phyloP scores from a whole-genome alignment of 2,113 vertebrate species.

The Callithrix jacchus region DNA sequence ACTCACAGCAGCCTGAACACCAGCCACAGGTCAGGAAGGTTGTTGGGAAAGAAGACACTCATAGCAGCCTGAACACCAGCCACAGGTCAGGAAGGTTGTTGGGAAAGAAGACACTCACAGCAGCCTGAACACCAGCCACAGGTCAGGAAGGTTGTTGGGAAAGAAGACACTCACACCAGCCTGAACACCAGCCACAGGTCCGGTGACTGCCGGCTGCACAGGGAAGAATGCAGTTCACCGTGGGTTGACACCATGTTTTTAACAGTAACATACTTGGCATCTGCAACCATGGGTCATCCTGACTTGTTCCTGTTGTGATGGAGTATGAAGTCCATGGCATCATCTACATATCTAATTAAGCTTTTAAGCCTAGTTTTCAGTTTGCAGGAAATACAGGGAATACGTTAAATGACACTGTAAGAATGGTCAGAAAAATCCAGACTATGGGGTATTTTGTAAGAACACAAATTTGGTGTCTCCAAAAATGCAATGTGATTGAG shows the following conservation, averaged over 20 bases:
- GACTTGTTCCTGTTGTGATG: background rate
- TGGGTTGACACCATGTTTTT: rapidly evolving
- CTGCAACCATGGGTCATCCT: background rate
- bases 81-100: no score
- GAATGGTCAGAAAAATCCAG: background rate
- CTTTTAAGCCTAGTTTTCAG: background rate
- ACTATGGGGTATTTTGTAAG: background rate
- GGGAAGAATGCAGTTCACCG: rapidly evolving
- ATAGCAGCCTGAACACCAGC: rapidly evolving
- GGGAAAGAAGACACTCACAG: background rate
- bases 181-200: rapidly evolving
- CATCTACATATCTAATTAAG: background rate
- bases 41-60: background rate
- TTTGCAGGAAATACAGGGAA: background rate
- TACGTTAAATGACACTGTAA: background rate
- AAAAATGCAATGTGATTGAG: background rate
- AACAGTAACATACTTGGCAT: rapidly evolving
- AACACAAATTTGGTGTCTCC: background rate
- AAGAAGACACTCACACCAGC: background rate
- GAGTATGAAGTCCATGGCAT: background rate
- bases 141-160: background rate
- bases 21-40: no score
- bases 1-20: background rate
- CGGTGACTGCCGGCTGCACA: no score
- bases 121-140: rapidly evolving